These are phyloP conservation scores for Helostoma temminkii DNA, from an alignment of 2,797 vertebrate genomes.

Conservation along the genomic window DNA sequence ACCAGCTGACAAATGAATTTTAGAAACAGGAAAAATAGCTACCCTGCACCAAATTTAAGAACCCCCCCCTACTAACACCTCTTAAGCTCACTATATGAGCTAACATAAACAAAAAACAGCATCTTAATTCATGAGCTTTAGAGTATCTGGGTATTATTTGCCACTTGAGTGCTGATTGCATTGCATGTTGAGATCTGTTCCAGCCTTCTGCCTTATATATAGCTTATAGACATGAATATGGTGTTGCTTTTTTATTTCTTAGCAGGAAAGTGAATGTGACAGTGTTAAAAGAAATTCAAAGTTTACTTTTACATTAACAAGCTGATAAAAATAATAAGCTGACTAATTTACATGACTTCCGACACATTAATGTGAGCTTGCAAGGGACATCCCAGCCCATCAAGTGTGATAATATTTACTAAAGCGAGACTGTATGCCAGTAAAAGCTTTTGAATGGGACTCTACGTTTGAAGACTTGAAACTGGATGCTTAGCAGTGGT, in stretches of 20 bases:
- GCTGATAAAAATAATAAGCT: not conserved
- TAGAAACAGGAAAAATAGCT: conserved; percentile 29
- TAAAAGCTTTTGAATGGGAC: conserved; percentile 49
- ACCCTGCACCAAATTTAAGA: not conserved
- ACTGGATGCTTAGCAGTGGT: conserved; percentile 64
- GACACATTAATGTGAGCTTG: not conserved
- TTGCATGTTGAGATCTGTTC: no score
- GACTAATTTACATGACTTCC: no score
- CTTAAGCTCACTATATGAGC: not conserved
- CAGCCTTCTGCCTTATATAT: not conserved
- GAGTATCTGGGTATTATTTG: not conserved
- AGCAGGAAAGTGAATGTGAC: not conserved
- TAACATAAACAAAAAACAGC: not conserved
- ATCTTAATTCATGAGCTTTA: not conserved
- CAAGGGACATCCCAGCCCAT: not conserved
- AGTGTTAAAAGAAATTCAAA: not conserved
- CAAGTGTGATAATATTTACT: conserved; percentile 11
- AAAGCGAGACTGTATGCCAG: not conserved
- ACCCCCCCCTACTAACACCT: not conserved
- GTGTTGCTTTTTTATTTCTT: no score
- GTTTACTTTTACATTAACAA: not conserved
- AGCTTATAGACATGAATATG: not conserved
- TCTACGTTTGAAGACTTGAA: conserved; percentile 62
- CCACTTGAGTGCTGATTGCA: not conserved
- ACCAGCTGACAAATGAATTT: conserved; percentile 84